Evolutionary conservation across 2,797 vertebrate genomes (phyloP).

Genomic region (Pagetopsis macropterus): DNA sequence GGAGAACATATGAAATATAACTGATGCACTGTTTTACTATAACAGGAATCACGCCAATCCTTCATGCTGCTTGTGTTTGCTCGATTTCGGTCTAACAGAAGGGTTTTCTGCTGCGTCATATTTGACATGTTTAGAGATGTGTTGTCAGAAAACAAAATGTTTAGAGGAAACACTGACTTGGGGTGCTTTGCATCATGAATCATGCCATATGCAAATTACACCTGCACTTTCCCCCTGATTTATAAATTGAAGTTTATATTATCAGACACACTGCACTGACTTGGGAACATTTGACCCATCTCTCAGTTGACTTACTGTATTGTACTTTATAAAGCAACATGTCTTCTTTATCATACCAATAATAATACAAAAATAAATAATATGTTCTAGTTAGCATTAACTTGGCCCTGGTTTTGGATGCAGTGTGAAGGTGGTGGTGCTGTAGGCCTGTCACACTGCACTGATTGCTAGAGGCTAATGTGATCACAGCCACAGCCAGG

Average conservation of each 20-base stretch:
- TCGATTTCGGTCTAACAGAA: conserved; percentile 15
- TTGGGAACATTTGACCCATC: conserved; percentile 37
- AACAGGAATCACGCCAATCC: conserved; percentile 12
- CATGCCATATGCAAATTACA: conserved; percentile 41
- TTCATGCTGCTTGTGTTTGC: conserved; percentile 17
- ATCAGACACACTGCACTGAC: conserved; percentile 27
- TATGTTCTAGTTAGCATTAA: background rate
- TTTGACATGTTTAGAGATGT: conserved; percentile 34
- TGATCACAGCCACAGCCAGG: conserved; percentile 73
- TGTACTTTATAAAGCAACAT: too few relatives aligned
- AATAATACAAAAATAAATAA: too few relatives aligned
- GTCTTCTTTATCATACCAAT: too few relatives aligned
- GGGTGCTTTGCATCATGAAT: conserved; percentile 38
- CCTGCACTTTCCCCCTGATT: conserved; percentile 27
- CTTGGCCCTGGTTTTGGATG: conserved; percentile 31
- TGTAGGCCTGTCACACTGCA: conserved; percentile 61
- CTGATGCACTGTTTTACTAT: background rate
- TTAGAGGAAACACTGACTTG: conserved; percentile 34
- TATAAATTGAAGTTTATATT: conserved; percentile 42
- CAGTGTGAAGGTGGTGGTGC: conserved; percentile 61
- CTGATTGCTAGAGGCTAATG: conserved; percentile 70
- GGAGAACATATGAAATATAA: background rate
- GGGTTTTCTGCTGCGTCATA: conserved; percentile 15
- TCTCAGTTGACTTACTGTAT: conserved; percentile 4
- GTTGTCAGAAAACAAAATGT: conserved; percentile 32